Percentiles rank a stretch among this genome's conserved stretches.
These are phyloP conservation scores for Euwallacea similis DNA, from an alignment of 1,140 invertebrate species.

Conservation along the genomic window DNA sequence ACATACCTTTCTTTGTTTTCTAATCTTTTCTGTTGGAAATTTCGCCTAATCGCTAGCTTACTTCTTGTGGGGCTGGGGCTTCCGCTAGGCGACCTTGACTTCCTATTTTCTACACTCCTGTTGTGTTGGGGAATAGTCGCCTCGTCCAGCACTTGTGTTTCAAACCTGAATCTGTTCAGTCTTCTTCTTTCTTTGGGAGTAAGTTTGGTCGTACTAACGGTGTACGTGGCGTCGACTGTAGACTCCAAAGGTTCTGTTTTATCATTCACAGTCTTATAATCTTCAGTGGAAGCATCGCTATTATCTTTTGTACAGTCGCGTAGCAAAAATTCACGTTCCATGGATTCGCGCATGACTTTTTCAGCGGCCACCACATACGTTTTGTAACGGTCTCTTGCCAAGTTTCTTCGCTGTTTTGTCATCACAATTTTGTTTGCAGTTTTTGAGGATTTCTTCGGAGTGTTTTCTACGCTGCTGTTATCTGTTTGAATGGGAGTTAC, in stretches of 20 bases:
- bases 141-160: constrained; percentile 64
- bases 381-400: constrained; percentile 74
- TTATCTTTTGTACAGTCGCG: constrained; percentile 19
- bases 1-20: constrained; percentile 61
- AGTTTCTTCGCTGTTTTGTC: constrained; percentile 72
- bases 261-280: constrained; percentile 51
- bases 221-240: constrained; percentile 28
- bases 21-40: constrained; percentile 59
- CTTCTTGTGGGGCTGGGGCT: constrained; percentile 39
- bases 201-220: constrained; percentile 48
- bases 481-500: constrained; percentile 56
- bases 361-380: constrained; percentile 75
- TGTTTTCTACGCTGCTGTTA: constrained; percentile 71
- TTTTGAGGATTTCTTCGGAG: constrained; percentile 64
- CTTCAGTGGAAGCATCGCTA: constrained; percentile 20
- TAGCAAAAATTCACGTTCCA: constrained; percentile 41
- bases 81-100: constrained; percentile 14
- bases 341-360: constrained; percentile 51
- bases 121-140: constrained; percentile 20
- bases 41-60: constrained; percentile 52
- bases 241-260: constrained; percentile 6
- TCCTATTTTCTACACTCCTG: constrained; percentile 6
- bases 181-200: constrained; percentile 70
- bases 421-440: constrained; percentile 61
- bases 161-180: constrained; percentile 68